Conservation (phyloP, 2,797 vertebrate genomes). For the Argya squamiceps region DNA sequence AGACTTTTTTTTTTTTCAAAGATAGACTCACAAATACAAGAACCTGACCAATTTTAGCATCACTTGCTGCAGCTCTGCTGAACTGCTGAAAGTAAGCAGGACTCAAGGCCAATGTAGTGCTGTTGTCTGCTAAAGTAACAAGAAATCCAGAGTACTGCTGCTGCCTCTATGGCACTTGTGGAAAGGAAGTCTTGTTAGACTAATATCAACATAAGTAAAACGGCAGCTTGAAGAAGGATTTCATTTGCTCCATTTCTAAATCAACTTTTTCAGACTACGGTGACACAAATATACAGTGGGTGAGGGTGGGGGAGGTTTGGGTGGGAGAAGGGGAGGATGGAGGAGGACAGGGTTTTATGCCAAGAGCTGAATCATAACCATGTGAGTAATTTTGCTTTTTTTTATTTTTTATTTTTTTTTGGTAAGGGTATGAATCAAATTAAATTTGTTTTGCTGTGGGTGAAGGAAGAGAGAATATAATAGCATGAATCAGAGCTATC, state of each 20-base stretch:
- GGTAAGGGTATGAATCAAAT: conserved; percentile 80
- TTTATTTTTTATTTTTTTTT: conserved; percentile 61
- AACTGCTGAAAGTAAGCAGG: not conserved
- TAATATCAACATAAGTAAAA: conserved; percentile 32
- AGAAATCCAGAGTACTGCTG: not conserved
- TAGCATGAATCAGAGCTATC: conserved; percentile 83
- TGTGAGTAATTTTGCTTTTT: conserved; percentile 79
- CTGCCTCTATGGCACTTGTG: not conserved
- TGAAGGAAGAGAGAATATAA: conserved; percentile 80
- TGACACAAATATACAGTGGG: conserved; percentile 70
- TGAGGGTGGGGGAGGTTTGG: conserved; percentile 69
- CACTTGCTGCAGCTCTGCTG: not conserved
- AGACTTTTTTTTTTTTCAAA: not conserved
- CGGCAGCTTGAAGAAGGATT: conserved; percentile 49
- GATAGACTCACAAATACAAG: not conserved
- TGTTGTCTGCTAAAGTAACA: not conserved
- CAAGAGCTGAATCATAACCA: conserved; percentile 82
- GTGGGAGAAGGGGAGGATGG: conserved; percentile 69
- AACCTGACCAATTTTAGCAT: not conserved
- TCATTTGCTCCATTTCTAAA: conserved; percentile 69
- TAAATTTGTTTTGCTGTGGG: conserved; percentile 82
- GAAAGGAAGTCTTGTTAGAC: conserved; percentile 36
- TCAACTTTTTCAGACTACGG: conserved; percentile 67
- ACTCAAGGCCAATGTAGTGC: not conserved
- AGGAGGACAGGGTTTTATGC: conserved; percentile 69